Evolutionary conservation across 2,888 invertebrate species (phyloP).

Genomic region (Aplocera efformata): DNA sequence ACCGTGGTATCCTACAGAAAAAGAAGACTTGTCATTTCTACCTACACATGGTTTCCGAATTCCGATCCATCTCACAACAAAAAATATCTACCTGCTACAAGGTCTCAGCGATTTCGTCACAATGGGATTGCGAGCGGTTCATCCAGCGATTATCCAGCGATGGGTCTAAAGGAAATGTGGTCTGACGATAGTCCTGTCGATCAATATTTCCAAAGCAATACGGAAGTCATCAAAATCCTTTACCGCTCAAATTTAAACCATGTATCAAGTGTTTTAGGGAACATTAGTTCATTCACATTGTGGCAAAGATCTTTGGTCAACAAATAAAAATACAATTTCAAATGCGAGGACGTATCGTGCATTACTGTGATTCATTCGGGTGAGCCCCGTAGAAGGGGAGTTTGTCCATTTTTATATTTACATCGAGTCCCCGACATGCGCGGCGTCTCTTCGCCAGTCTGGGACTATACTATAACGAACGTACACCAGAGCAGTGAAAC

Average conservation of each 20-base stretch:
- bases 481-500: conserved; percentile 71
- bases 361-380: conserved; percentile 74
- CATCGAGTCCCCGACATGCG: conserved; percentile 77
- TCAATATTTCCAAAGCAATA: conserved; percentile 70
- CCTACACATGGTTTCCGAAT: conserved; percentile 32
- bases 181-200: conserved; percentile 54
- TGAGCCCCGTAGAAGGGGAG: conserved; percentile 76
- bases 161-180: conserved; percentile 57
- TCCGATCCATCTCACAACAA: conserved; percentile 62
- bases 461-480: conserved; percentile 75
- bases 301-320: conserved; percentile 37
- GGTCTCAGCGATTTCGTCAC: conserved; percentile 54
- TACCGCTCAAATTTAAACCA: conserved; percentile 29
- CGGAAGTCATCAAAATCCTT: conserved; percentile 60
- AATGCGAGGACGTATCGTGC: conserved; percentile 53
- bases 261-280: conserved; percentile 14
- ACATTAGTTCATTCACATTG: conserved; percentile 23
- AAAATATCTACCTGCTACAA: conserved; percentile 72
- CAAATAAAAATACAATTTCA: conserved; percentile 44
- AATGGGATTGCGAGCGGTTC: conserved; percentile 56
- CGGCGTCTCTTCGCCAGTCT: conserved; percentile 75
- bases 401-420: conserved; percentile 80
- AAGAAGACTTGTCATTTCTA: conserved; percentile 2
- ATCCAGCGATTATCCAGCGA: conserved; percentile 63
- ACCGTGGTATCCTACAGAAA: too few species aligned